These are phyloP conservation scores for Brachypalpus laphriformis DNA, from an alignment of 2,888 invertebrate genomes.

Conservation along the genomic window DNA sequence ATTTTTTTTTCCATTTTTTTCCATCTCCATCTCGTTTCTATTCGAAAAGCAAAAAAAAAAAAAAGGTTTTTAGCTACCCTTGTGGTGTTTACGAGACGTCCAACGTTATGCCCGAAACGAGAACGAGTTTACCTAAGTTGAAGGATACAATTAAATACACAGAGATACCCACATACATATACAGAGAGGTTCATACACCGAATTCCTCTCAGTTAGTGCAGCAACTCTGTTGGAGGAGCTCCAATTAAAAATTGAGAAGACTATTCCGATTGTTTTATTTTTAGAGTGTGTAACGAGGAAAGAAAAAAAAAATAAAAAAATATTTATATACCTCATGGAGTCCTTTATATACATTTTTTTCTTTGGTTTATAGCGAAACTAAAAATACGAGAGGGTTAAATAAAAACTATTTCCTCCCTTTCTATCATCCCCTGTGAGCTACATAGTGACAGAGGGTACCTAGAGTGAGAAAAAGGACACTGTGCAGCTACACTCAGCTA, in stretches of 20 bases:
- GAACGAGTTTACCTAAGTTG: constrained; percentile 41
- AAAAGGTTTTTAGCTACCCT: constrained; percentile 2
- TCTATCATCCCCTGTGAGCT: background rate
- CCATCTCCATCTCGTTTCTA: background rate
- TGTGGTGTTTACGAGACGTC: background rate
- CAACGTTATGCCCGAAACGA: constrained; percentile 19
- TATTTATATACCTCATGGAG: background rate
- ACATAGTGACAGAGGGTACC: background rate
- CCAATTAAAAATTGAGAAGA: constrained; percentile 39
- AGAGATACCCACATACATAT: background rate
- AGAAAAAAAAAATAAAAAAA: constrained; percentile 7
- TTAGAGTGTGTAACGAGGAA: too few species aligned
- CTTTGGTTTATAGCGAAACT: background rate
- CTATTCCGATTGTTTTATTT: constrained; percentile 3
- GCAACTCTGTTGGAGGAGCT: constrained; percentile 45
- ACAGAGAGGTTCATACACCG: constrained; percentile 5
- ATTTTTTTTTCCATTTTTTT: constrained; percentile 8
- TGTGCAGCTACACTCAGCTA: background rate
- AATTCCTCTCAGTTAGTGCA: constrained; percentile 28
- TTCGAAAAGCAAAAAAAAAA: background rate
- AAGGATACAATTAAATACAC: constrained; percentile 13
- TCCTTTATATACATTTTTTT: background rate
- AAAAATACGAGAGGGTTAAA: constrained; percentile 6
- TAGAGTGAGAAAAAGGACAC: constrained; percentile 28
- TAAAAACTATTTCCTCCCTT: constrained; percentile 24